These are phyloP conservation scores for Drosophila oshimai DNA, from an alignment of 1,140 invertebrate genomes.

Conservation along the genomic window DNA sequence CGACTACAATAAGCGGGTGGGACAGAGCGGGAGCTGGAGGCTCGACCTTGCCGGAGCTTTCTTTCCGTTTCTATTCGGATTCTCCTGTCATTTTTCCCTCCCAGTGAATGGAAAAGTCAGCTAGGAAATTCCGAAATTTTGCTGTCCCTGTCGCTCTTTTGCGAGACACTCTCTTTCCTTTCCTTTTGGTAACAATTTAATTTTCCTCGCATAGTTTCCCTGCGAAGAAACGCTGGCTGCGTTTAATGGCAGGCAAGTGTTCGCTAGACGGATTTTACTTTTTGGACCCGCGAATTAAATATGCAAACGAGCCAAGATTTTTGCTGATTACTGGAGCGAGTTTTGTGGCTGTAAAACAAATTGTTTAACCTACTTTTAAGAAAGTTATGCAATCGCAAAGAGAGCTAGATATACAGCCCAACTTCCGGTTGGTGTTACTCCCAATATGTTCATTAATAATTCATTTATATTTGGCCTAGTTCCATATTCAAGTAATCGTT, in stretches of 20 bases:
- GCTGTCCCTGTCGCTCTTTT: background rate
- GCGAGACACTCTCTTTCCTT: background rate
- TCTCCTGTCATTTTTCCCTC: background rate
- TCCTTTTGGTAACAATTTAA: constrained; percentile 34
- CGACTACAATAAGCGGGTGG: constrained; percentile 46
- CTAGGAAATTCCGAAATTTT: constrained; percentile 33
- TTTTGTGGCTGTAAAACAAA: constrained; percentile 4
- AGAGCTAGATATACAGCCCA: background rate
- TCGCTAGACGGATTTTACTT: constrained; percentile 22
- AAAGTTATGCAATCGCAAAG: constrained; percentile 16
- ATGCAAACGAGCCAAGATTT: constrained; percentile 41
- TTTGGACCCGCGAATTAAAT: constrained; percentile 21
- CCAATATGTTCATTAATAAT: background rate
- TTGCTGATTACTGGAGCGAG: constrained; percentile 30
- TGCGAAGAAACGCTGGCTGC: constrained; percentile 8
- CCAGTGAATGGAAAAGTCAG: constrained; percentile 36
- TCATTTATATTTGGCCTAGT: constrained; percentile 1
- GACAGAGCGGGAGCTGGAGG: background rate
- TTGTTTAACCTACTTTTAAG: constrained; percentile 23
- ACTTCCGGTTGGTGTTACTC: background rate
- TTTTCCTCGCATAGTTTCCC: constrained; percentile 37
- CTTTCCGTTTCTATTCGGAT: constrained; percentile 31
- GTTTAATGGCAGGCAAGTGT: constrained; percentile 35
- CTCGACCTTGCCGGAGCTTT: constrained; percentile 13
- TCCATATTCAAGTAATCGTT: background rate